Conservation (phyloP, 2,113 vertebrate species). For the Brienomyrus longianalis region DNA sequence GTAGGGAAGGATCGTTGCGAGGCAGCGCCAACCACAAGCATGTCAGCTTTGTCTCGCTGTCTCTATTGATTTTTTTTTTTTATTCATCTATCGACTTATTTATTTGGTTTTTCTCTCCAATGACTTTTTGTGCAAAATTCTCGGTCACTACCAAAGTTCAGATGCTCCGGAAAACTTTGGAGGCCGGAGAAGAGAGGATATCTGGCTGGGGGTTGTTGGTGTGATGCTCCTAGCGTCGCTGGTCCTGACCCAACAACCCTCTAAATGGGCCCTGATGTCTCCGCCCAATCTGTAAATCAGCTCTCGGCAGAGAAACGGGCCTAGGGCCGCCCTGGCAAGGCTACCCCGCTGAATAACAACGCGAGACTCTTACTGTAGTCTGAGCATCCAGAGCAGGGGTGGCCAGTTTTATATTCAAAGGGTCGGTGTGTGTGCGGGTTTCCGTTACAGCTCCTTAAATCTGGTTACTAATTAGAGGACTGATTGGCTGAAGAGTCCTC, state of each 20-base stretch:
- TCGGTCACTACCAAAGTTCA: conserved; percentile 1
- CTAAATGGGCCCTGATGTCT: background rate
- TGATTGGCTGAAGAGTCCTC: background rate
- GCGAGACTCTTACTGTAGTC: background rate
- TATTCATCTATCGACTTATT: conserved; percentile 16
- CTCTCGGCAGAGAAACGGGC: background rate
- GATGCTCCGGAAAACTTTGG: conserved; percentile 25
- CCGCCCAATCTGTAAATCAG: background rate
- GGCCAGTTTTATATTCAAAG: background rate
- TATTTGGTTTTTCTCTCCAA: conserved; percentile 29
- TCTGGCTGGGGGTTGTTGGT: background rate
- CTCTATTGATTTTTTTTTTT: conserved; percentile 32
- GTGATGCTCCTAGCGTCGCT: background rate
- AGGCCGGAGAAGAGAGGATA: conserved; percentile 11
- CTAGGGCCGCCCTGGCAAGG: background rate
- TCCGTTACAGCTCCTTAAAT: background rate
- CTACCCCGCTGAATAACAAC: background rate
- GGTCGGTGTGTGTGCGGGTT: too few species aligned
- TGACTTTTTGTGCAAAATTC: conserved; percentile 30
- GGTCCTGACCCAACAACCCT: background rate
- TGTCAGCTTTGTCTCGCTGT: conserved; percentile 57
- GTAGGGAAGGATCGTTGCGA: conserved; percentile 71
- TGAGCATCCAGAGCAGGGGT: background rate
- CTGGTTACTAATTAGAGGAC: background rate
- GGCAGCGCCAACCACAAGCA: conserved; percentile 50